Evolutionary conservation across 1,140 invertebrate species (phyloP).

Genomic region (Oedothorax gibbosus): DNA sequence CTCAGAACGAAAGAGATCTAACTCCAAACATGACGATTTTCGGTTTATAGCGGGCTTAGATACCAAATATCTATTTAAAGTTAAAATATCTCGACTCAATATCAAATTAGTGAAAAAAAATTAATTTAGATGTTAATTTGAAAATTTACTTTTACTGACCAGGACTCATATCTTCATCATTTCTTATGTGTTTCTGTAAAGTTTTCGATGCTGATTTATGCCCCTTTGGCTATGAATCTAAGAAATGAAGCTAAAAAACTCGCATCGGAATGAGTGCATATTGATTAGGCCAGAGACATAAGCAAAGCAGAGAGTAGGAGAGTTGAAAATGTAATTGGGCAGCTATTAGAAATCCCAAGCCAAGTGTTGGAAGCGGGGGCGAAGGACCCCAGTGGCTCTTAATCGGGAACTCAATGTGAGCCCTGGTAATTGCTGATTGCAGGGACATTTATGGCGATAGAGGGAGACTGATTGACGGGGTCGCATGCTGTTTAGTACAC

Average conservation of each 20-base stretch:
- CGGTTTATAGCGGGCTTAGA: not conserved
- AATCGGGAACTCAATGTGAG: slow-evolving; percentile 15
- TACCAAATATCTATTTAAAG: too few species aligned
- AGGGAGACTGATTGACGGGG: not conserved
- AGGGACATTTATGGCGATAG: slow-evolving; percentile 37
- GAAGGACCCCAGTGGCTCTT: slow-evolving; percentile 42
- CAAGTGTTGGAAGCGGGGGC: slow-evolving; percentile 16
- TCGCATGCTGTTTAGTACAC: not conserved
- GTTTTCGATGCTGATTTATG: too few species aligned
- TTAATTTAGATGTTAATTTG: too few species aligned
- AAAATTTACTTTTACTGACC: too few species aligned
- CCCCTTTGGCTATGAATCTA: not conserved
- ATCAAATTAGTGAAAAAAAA: too few species aligned
- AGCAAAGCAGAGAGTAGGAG: not conserved
- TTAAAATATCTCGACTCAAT: too few species aligned
- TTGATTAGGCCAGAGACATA: slow-evolving; percentile 40
- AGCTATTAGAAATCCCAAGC: slow-evolving; percentile 49
- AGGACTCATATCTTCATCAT: too few species aligned
- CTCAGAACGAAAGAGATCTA: too few species aligned
- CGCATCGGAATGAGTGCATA: slow-evolving; percentile 47
- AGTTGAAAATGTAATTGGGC: slow-evolving; percentile 32
- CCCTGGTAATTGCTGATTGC: slow-evolving; percentile 52
- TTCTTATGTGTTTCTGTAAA: too few species aligned
- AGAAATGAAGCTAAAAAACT: slow-evolving; percentile 37
- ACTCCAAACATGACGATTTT: too few species aligned